These are phyloP conservation scores for Diorhabda carinulata DNA, from an alignment of 1,140 invertebrate species.

Conservation along the genomic window DNA sequence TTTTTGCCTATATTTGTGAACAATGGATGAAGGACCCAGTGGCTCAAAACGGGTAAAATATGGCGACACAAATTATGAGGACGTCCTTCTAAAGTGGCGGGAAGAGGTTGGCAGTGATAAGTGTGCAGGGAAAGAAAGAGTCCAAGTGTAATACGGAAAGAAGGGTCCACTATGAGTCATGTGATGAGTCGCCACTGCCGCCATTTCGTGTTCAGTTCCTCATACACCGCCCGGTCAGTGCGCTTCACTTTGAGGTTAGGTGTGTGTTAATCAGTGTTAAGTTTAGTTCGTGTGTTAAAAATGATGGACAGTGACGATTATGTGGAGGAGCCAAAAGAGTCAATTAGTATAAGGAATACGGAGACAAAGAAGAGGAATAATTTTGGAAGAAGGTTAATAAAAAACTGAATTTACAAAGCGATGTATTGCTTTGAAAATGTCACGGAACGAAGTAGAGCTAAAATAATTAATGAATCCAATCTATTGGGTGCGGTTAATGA, in stretches of 20 bases:
- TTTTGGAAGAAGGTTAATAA: conserved; percentile 6
- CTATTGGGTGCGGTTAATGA: conserved; percentile 8
- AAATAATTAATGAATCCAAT: conserved; percentile 19
- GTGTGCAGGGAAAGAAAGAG: neutral
- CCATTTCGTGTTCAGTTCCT: neutral
- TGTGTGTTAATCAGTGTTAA: neutral
- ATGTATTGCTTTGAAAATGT: conserved; percentile 22
- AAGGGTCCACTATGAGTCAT: neutral
- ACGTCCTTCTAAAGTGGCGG: conserved; percentile 10
- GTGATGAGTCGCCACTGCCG: too few species aligned
- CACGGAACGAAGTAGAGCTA: neutral
- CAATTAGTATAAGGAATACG: neutral
- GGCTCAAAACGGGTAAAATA: neutral
- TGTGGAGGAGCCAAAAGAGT: neutral
- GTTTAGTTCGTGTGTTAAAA: neutral
- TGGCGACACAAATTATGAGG: conserved; percentile 6
- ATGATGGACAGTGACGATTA: neutral
- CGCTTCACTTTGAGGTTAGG: too few species aligned
- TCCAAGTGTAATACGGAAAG: neutral
- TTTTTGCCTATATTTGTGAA: neutral
- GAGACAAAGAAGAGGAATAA: neutral
- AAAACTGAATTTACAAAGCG: conserved; percentile 7
- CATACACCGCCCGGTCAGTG: neutral
- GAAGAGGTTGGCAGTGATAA: conserved; percentile 9
- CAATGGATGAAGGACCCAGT: conserved; percentile 11